These are phyloP conservation scores for Pelodytes ibericus DNA, from an alignment of 2,797 vertebrate genomes.

Conservation along the genomic window DNA sequence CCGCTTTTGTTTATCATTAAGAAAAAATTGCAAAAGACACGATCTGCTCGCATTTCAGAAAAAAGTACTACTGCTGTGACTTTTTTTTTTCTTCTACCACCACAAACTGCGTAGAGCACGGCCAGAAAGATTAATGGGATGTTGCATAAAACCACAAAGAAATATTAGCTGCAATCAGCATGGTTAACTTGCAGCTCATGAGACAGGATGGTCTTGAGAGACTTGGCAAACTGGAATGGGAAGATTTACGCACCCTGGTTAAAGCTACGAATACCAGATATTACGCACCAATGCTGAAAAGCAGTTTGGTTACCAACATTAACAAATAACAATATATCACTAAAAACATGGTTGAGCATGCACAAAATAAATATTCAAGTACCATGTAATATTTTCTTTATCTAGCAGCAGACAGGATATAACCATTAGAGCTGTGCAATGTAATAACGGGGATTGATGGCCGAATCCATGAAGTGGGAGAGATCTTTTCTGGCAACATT, in stretches of 20 bases:
- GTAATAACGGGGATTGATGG: no score
- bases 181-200: conserved; percentile 22
- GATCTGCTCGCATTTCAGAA: conserved; percentile 1
- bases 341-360: no score
- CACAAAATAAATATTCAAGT: no score
- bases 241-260: conserved; percentile 11
- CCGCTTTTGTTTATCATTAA: not conserved
- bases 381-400: no score
- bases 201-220: conserved; percentile 17
- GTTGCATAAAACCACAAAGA: conserved; percentile 26
- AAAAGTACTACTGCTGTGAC: conserved; percentile 2
- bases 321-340: not conserved
- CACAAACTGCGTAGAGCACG: conserved; percentile 19
- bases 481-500: no score
- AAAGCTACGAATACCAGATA: not conserved
- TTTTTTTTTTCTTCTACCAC: conserved; percentile 9
- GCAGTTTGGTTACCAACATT: not conserved
- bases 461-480: no score
- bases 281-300: conserved; percentile 26
- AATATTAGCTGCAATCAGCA: conserved; percentile 35
- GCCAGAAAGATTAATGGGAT: conserved; percentile 28
- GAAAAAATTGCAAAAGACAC: not conserved
- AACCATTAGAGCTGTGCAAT: no score
- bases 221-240: conserved; percentile 25
- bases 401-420: no score